Base-by-base conservation (phyloP, 2,113 vertebrate genomes). In the Willisornis vidua region DNA sequence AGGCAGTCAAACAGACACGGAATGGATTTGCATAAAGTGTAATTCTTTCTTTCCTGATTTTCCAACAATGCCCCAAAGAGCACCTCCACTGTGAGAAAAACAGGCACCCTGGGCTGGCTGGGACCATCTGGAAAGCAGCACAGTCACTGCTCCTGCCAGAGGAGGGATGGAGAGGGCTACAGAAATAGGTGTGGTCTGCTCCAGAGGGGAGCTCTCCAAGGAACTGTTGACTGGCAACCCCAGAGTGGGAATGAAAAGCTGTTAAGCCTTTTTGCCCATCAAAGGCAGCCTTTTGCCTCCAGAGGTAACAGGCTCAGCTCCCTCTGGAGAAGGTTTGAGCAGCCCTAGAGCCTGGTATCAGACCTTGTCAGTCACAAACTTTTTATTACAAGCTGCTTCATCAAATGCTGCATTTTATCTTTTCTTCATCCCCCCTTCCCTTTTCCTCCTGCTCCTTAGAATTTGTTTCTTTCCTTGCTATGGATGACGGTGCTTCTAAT, bases 1-100 rank as follows among this genome's bases (percentile, higher is more conserved):
- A 9, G 63, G 58, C 77, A 92, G 71, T 83, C 87, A 95, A 77
- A 90, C 11, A 88, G 85, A 84, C 76, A 22, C 23, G 58, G 86
- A 92, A 87, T 85, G 95, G 94, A 92, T 97, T 93, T 97, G 79
- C 92, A 97, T 89, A 28, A 89, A 63, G 33, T 26, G 35, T 85
- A 68, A 80, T 37, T 46, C 19, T 77, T 86, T 65, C 80, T 39
- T 29, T 41, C 61, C 61, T 72, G 81, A 9, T 49, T 94, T 52
- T 52, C 78, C 22, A 79, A 39, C 28, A 15, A 23, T 35, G 14
- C 66, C 91, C 33, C 70, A 4, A 75, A 82, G 68, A 91, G 43
- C 83, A 39, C 1, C 61, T 93, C 59, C 41, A 35, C n/a, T 19
- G 72, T 12, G 63, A 28, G 67, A 87, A 37, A 45, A 20, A 22